Base-by-base conservation (phyloP, 2,888 invertebrate species). In the Dione juno region DNA sequence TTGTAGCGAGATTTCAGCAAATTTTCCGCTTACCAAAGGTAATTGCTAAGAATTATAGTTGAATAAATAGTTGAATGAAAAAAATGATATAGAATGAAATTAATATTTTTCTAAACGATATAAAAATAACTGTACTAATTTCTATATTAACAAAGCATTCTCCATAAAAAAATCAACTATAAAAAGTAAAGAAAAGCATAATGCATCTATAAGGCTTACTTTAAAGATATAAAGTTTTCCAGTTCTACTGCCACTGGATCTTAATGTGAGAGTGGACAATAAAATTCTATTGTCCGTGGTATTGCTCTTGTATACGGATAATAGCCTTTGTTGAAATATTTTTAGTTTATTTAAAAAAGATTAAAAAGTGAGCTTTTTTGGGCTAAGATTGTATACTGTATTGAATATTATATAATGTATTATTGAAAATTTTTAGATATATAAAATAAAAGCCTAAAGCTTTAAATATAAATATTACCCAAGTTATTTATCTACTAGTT, bases 301-400 rank as follows among this genome's bases (percentile, higher is more conserved):
- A 61, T 61, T 61, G 61, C 61, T 61, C 61, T 61, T 35, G 28
- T 61, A 61, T 61, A 61, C 43, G 45, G 45, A 35, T 35, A 61
- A 61, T 61, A 28, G 61, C 21, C 5, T 35, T 45, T 45, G 45
- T 28, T 28, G 28, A 61, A 45, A 61, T 61, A 45, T 61, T 16
- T 21, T 37, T 54, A 54, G 54, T 54, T 14, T 57, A 57, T 57
- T 57, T 40, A 37, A 57, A 57, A 57, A 40, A 40, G 16, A 11
- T 57, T 37, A 10, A n/a, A 37, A n/a, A n/a, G 9, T n/a, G 35
- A 54, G n/a, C 35, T 54, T 54, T 57, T 54, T 54, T 57, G 16
- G 5, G 37, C 16, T 37, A 6, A 11, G 16, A 57, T 14, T 28
- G n/a, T 35, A n/a, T 11, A 37, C 37, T 16, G 8, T n/a, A 11